Base-by-base conservation (phyloP, 2,797 vertebrate genomes). In the Hybognathus amarus region DNA sequence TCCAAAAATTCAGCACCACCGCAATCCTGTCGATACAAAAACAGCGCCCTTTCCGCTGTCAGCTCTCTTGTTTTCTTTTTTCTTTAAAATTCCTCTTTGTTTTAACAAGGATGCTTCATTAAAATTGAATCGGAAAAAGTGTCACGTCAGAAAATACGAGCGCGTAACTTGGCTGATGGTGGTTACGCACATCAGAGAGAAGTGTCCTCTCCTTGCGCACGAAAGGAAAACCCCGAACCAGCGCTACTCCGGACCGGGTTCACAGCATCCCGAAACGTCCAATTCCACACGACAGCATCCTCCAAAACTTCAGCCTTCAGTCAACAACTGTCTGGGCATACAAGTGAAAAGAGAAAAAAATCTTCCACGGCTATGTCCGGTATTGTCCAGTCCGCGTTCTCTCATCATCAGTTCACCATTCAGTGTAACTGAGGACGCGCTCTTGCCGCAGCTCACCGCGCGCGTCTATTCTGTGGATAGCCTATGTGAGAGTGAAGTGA, bases 401-500 rank as follows among this genome's bases (percentile, higher is more conserved):
- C 82, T 86, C 89, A 50, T 83, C 77, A 66, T 83, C 76, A 84
- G 85, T 71, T 79, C 88, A 77, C 82, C 42, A 3, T 88, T 83
- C 20, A 83, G 33, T 77, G 33, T 61, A 56, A 69, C 50, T 36
- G 50, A 77, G 67, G 24, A 82, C 50, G 83, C 66, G 63, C 52
- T 84, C 84, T 89, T 87, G 91, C 88, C 59, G 78, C 87, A 76
- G 86, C 88, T 90, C 81, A 87, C 90, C 88, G 88, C 86, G 91
- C 89, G 89, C 91, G 86, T 88, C 84, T 90, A 89, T 89, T 89
- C 87, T 86, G 87, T 85, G 86, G 91, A 85, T 87, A 80, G 83
- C 79, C 69, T 83, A 61, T 87, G 90, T 91, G 87, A 92, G 92
- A 89, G 89, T 89, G 90, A 91, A 95, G 92, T 92, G 92, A 92